Percentiles rank a stretch among this genome's conserved stretches.
Evolutionary conservation across 2,888 invertebrate genomes (phyloP).

Genomic region (Trichogramma dendrolimi): DNA sequence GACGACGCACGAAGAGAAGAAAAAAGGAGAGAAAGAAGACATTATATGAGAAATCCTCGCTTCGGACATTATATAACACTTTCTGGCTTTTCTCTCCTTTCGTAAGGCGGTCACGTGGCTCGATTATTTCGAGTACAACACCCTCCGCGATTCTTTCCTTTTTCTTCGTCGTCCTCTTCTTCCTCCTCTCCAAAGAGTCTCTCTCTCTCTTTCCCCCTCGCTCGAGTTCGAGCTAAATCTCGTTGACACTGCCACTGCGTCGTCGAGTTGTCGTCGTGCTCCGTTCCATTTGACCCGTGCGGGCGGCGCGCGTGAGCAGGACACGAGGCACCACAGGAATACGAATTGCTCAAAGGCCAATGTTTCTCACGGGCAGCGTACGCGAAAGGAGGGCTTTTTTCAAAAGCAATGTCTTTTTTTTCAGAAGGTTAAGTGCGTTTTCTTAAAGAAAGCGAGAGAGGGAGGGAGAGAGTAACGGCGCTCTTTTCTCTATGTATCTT

Average conservation of each 20-base stretch:
- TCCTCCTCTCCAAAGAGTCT: neutral
- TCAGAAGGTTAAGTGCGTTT: neutral
- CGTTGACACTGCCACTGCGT: slow-evolving; percentile 29
- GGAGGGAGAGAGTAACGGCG: neutral
- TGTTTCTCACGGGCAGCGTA: slow-evolving; percentile 6
- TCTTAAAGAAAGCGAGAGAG: neutral
- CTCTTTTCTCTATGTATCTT: neutral
- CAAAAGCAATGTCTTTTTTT: slow-evolving; percentile 4
- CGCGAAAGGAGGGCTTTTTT: neutral
- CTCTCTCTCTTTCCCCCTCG: neutral
- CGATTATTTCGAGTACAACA: slow-evolving; percentile 22
- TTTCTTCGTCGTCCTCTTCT: neutral
- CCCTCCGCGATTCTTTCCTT: neutral
- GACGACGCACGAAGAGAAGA: too few relatives aligned
- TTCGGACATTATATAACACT: neutral
- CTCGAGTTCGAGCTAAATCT: slow-evolving; percentile 28
- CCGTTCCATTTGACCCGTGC: slow-evolving; percentile 25
- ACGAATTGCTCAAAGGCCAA: neutral
- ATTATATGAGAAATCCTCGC: too few relatives aligned
- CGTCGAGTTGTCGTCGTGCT: slow-evolving; percentile 6
- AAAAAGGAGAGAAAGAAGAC: too few relatives aligned
- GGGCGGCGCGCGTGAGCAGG: slow-evolving; percentile 17
- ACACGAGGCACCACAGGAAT: slow-evolving; percentile 13
- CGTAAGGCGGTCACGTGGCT: slow-evolving; percentile 23
- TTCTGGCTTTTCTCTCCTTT: slow-evolving; percentile 1